Evolutionary conservation across 2,113 vertebrate genomes (phyloP).

Genomic region (Ivindomyrus marchei): DNA sequence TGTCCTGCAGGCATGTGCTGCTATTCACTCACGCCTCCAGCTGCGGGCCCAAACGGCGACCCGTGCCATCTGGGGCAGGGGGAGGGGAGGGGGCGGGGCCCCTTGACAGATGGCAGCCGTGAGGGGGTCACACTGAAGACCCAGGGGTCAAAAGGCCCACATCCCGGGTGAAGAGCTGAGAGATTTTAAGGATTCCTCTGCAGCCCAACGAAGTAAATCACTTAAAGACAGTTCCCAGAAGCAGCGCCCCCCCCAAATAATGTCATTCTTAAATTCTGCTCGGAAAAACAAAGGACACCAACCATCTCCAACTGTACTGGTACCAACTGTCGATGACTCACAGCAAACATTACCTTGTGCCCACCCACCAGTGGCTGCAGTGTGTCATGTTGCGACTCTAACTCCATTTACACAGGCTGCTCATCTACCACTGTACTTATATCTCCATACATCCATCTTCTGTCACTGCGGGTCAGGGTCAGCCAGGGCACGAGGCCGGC

Average conservation of each 20-base stretch:
- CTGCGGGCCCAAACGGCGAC: constrained; percentile 44
- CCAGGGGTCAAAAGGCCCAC: constrained; percentile 41
- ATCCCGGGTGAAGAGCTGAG: constrained; percentile 34
- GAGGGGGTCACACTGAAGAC: constrained; percentile 45
- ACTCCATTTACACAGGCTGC: not conserved
- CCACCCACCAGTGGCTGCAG: not conserved
- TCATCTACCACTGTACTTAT: not conserved
- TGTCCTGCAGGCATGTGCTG: constrained; percentile 42
- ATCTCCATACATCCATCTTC: not conserved
- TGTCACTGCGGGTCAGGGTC: not conserved
- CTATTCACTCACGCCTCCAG: constrained; percentile 41
- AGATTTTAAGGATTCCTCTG: constrained; percentile 26
- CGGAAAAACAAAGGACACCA: not conserved
- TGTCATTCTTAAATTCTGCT: not conserved
- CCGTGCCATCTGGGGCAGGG: constrained; percentile 33
- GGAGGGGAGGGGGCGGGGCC: constrained; percentile 3
- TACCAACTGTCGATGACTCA: not conserved
- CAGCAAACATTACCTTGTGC: not conserved
- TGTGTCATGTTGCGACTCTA: not conserved
- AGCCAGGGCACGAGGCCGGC: not conserved
- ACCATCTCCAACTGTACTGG: not conserved
- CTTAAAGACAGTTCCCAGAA: constrained; percentile 29
- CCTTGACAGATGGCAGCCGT: constrained; percentile 56
- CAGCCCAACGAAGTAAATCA: not conserved
- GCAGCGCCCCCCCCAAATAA: not conserved